Evolutionary conservation across 35 echinoderm and acorn worm species (phyloP), one percentile per base, ranked within the genome.

Genomic region (Lytechinus pictus): DNA sequence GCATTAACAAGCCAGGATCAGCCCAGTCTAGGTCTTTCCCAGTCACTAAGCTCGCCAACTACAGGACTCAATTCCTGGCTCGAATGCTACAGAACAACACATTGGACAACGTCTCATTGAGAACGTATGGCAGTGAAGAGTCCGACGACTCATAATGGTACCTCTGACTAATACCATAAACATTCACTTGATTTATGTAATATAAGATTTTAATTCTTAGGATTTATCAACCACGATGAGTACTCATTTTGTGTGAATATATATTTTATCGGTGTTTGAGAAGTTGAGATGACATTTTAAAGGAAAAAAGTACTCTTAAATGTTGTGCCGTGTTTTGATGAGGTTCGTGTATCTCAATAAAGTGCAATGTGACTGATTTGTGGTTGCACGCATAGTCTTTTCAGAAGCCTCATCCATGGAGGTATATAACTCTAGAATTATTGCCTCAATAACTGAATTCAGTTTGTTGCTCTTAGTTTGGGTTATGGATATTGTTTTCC

Each of bases 11-110:
- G n/a, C 54, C 92, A 24, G 92, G 92, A 9, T 54, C 92, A 11
- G 27, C 92, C n/a, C 92, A 93, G 54, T 93, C 92, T 54, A 10
- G 92, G 54, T 93, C 92, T 24, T 93, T 93, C 92, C 92, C 54
- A 10, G 55, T 54, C 24, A 57, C 9, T 10, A 54, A 57, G 53
- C 54, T 93, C 27, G 92, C 92, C 24, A 93, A 33, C 54, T 93
- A 93, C 54, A 54, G 92, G 52, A 93, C 28, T 54, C n/a, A 93
- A 9, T 93, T 57, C 53, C 28, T 55, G 27, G 14, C 55, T 13
- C 28, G 92, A 10, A 21, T 55, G 9, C 53, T 53, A 57, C 92
- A 93, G 55, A 55, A 27, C 53, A 16, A 28, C 55, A 93, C 92
- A n/a, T 11, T 54, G 9, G 92, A 93, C 52, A 93, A 27, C 28